Evolutionary conservation across 1,140 invertebrate genomes (phyloP), one percentile per base, ranked within the genome.

Genomic region (Hypsibius dujardini): DNA sequence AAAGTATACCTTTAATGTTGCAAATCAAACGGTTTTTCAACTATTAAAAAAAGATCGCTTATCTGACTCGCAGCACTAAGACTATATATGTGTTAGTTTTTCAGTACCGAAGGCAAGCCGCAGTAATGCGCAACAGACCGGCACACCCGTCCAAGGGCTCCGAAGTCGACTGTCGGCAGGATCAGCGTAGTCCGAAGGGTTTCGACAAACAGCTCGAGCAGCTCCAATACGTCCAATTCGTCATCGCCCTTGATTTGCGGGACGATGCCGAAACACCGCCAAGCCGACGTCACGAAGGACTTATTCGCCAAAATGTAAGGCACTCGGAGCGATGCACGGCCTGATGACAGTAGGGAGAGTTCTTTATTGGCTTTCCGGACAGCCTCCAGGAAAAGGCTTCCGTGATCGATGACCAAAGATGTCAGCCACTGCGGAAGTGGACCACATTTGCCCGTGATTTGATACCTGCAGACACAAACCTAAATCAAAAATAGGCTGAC

Each of bases 311-410:
- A 7, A 14, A 67, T 67, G 62, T 67, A 67, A 7, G 62, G 7
- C 7, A 67, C 62, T 42, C 62, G 7, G 12, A 67, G 62, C 7
- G 7, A 14, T 3, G 62, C 42, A 14, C 45, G 12, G 7, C 62
- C 62, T 14, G 7, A 14, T 42, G 62, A 12, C 62, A 67, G 42
- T 3, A 67, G 42, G 12, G 62, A 14, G 12, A 67, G 62, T 67
- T 67, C 62, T 42, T 42, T 67, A 42, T 67, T 67, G 42, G 62
- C 7, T 42, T 67, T 67, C 62, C 62, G 7, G 7, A 67, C 62
- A 7, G 62, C 62, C 42, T 67, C 62, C 7, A 67, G 12, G 42
- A 67, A 67, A 3, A 67, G 7, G 42, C 62, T 67, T 3, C 62
- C 12, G 3, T 7, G 42, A 42, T 67, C 62, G 7, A 67, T 3